These are phyloP conservation scores for Cryptoblepharus egeriae DNA, from an alignment of 2,797 vertebrate species.

Conservation along the genomic window DNA sequence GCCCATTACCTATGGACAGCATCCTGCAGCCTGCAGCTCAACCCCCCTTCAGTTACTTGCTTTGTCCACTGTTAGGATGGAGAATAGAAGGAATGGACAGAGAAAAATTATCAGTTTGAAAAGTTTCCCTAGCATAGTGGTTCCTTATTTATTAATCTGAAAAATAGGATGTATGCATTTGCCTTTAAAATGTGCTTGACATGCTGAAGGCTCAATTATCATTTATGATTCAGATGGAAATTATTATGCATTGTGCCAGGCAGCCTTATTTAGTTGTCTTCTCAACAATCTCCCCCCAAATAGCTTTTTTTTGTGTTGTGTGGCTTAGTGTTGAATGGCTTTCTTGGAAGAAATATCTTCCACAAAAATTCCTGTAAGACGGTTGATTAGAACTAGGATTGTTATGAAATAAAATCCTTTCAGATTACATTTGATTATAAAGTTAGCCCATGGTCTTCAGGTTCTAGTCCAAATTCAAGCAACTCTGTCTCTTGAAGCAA, in stretches of 20 bases:
- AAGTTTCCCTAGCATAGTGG: not conserved
- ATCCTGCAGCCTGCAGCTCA: too few relatives aligned
- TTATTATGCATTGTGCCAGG: slow-evolving; percentile 47
- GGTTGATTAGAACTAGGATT: not conserved
- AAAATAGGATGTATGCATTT: not conserved
- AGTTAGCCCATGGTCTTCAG: not conserved
- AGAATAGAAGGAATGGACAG: not conserved
- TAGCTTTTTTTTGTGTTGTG: slow-evolving; percentile 20
- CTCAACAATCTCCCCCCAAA: slow-evolving; percentile 38
- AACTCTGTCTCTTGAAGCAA: not conserved
- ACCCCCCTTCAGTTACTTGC: too few relatives aligned
- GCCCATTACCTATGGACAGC: too few relatives aligned
- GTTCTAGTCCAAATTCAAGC: not conserved
- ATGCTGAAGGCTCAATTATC: slow-evolving; percentile 13
- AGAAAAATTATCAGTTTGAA: slow-evolving; percentile 8
- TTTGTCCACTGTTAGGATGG: not conserved
- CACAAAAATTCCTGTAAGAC: not conserved
- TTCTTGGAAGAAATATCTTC: not conserved
- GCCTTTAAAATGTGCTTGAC: slow-evolving; percentile 23
- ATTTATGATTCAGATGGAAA: slow-evolving; percentile 43
- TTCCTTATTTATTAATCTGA: slow-evolving; percentile 2
- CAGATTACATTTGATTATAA: not conserved
- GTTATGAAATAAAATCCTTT: not conserved
- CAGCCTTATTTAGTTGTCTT: not conserved
- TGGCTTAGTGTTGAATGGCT: too few relatives aligned